Evolutionary conservation across 2,113 vertebrate genomes (phyloP).

Genomic region (Dasyprocta punctata): DNA sequence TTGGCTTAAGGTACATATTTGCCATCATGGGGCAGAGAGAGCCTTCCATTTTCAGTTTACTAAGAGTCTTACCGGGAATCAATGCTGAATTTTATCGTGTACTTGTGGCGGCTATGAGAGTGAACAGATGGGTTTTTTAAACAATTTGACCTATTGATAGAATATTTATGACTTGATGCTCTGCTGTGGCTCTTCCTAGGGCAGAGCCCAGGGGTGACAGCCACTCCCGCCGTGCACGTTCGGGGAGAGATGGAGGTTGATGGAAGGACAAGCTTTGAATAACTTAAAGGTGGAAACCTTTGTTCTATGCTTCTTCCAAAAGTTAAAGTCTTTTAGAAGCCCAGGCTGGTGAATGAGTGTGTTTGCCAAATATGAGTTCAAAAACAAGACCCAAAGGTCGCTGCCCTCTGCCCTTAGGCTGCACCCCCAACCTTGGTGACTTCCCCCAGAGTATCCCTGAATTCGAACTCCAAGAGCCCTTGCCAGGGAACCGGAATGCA

Average conservation of each 20-base stretch:
- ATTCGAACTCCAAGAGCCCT: rapidly evolving
- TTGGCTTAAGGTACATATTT: background rate
- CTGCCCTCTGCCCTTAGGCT: rapidly evolving
- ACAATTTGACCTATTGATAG: background rate
- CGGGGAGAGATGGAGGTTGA: background rate
- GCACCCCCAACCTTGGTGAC: rapidly evolving
- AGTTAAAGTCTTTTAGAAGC: background rate
- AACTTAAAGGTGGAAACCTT: background rate
- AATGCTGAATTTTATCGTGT: background rate
- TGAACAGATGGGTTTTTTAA: conserved; percentile 11
- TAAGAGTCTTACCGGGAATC: background rate
- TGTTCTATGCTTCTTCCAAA: background rate
- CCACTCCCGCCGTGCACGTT: background rate
- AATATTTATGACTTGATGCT: background rate
- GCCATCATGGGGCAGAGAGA: background rate
- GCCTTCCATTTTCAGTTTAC: background rate
- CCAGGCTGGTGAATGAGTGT: background rate
- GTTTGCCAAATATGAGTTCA: rapidly evolving
- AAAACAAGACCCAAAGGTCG: rapidly evolving
- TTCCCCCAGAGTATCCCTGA: background rate
- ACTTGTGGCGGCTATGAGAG: background rate
- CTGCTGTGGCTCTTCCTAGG: background rate
- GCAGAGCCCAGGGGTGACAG: rapidly evolving
- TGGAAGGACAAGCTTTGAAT: background rate
- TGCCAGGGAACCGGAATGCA: rapidly evolving